Base-by-base conservation (phyloP, 2,888 invertebrate genomes). In the Lingula anatina region DNA sequence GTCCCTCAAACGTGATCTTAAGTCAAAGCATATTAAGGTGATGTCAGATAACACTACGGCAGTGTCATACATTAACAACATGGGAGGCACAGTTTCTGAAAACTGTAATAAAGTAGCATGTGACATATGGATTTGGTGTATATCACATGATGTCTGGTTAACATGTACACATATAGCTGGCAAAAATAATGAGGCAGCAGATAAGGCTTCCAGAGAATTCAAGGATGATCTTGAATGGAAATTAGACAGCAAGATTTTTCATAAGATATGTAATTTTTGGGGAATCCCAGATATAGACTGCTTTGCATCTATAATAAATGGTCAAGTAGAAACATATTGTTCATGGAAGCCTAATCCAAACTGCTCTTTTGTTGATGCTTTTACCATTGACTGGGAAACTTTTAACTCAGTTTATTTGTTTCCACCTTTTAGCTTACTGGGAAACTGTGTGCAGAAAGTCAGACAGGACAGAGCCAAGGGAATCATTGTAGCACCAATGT, bases 331-430 rank as follows among this genome's bases (percentile, higher is more conserved):
- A 43, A 27, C 28, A 15, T 52, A 23, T 25, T 45, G 38, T 46
- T 41, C 52, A 20, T 52, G 52, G 52, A 46, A 48, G 18, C 46
- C 46, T 23, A 46, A 52, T 31, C 46, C 52, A 37, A 40, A 40
- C n/a, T 5, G 27, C 5, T 24, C n/a, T 21, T 28, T 21, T 40
- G 23, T 49, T 5, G 44, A 53, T 49, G 49, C 49, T 24, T 46
- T 53, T 28, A 43, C 42, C n/a, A 20, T 42, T 12, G 15, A 43
- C 21, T 53, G 53, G 53, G 15, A n/a, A 15, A n/a, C n/a, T n/a
- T 20, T 40, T 5, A 18, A 24, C n/a, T 18, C 27, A 5, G 15
- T n/a, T n/a, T n/a, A n/a, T n/a, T n/a, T n/a, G n/a, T n/a, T n/a
- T n/a, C n/a, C n/a, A n/a, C n/a, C n/a, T n/a, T n/a, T n/a, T n/a